Base-by-base conservation (phyloP, 2,113 vertebrate species). In the Coregonus clupeaformis region DNA sequence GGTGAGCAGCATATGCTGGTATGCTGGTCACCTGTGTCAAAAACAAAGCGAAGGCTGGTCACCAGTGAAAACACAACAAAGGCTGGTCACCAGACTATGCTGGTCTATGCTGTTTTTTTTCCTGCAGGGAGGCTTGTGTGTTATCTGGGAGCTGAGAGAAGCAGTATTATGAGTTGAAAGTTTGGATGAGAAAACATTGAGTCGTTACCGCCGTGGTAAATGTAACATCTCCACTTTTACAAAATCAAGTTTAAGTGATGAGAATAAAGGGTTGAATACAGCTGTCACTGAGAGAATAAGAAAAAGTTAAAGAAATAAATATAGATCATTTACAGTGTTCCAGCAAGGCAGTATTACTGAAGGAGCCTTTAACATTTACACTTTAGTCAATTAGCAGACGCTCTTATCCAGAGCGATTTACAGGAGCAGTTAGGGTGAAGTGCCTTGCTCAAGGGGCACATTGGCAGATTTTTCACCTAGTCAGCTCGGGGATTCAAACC, bases 81-180 rank as follows among this genome's bases (percentile, higher is more conserved):
- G 29, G 29, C 29, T 29, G 7, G 32, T 36, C 32, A 36, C 32
- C 32, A 36, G 32, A 36, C 32, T 9, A 36, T 36, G 32, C 32
- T 36, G 6, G 32, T 36, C 7, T 42, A 0, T 42, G 36, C 9
- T 11, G 36, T 11, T 42, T 11, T 42, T 27, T 42, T 42, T 42
- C 36, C 36, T 11, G 36, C 36, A 42, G 2, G 36, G 36, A 73
- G 36, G 74, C 68, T 52, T 78, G 68, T 76, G 24, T 80, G 82
- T 76, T 74, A 79, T 78, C 59, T 76, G 60, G 47, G 68, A 74
- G 69, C 4, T 2, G 60, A 25, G 60, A 62, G 60, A 42, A 42
- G 36, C 36, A 42, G 60, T n/a, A 11, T 62, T 62, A 62, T 25
- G 60, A 25, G 60, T 62, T n/a, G 60, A 62, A 62, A 20, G 60